A percentile compares a stretch with the other conserved stretches of the same genome.
Conservation (phyloP, 2,888 invertebrate species). For the Eudemis profundana region DNA sequence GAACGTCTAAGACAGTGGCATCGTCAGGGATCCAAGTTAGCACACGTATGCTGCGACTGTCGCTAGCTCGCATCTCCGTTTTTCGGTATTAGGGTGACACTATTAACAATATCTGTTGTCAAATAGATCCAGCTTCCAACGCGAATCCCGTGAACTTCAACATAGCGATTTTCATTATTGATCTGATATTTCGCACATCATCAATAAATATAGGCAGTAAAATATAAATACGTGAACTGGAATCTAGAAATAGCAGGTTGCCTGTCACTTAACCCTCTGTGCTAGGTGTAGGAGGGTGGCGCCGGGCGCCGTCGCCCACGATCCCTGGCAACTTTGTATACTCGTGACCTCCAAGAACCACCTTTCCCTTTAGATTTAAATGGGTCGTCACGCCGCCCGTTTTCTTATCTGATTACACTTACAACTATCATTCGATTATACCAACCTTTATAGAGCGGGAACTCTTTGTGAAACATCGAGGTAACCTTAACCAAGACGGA, state of each 20-base stretch:
- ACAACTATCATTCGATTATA: slow-evolving; percentile 39
- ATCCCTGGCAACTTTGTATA: slow-evolving; percentile 50
- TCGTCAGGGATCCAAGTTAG: too few species aligned
- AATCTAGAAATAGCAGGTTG: not conserved
- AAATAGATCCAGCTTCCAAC: too few species aligned
- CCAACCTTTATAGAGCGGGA: slow-evolving; percentile 10
- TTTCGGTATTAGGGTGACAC: too few species aligned
- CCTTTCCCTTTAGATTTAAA: slow-evolving; percentile 46
- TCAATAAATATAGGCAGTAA: too few species aligned
- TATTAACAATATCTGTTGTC: too few species aligned
- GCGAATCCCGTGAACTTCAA: too few species aligned
- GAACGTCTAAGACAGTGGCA: too few species aligned
- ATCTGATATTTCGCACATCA: too few species aligned
- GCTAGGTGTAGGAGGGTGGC: slow-evolving; percentile 52
- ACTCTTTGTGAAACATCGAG: slow-evolving; percentile 20
- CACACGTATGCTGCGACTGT: too few species aligned
- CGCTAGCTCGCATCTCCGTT: too few species aligned
- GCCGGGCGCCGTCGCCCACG: slow-evolving; percentile 59
- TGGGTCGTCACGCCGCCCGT: slow-evolving; percentile 46
- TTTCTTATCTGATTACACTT: slow-evolving; percentile 39
- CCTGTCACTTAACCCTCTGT: slow-evolving; percentile 28
- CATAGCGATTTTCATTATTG: too few species aligned
- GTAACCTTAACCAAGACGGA: not conserved
- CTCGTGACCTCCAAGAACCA: slow-evolving; percentile 40
- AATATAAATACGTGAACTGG: not conserved